Evolutionary conservation across 1,140 invertebrate species (phyloP).

Genomic region (Trichonephila clavipes): DNA sequence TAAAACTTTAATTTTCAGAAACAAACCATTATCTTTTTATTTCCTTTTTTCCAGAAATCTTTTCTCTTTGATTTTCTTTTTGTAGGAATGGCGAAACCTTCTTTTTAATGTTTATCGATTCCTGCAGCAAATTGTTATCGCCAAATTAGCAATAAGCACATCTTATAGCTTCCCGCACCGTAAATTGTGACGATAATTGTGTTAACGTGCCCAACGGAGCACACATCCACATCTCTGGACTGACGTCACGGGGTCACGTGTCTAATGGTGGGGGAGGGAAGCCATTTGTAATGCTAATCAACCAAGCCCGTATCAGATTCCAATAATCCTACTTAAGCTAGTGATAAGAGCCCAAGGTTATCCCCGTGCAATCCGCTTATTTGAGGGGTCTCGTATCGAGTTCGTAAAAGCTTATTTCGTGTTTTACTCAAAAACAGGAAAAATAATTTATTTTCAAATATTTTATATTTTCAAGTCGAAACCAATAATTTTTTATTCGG

Average conservation of each 20-base stretch:
- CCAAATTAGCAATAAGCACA: not conserved
- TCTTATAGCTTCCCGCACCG: not conserved
- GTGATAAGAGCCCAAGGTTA: slow-evolving; percentile 55
- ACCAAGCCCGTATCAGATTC: slow-evolving; percentile 68
- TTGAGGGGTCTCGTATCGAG: not conserved
- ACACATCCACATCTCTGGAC: slow-evolving; percentile 67
- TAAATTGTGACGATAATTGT: slow-evolving; percentile 54
- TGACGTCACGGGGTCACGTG: slow-evolving; percentile 75
- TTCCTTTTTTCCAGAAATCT: too few species aligned
- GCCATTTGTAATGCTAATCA: slow-evolving; percentile 76
- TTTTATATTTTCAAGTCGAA: not conserved
- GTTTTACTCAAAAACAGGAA: not conserved
- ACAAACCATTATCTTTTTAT: too few species aligned
- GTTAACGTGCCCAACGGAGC: slow-evolving; percentile 71
- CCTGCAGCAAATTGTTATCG: not conserved
- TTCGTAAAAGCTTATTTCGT: not conserved
- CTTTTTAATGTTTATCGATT: too few species aligned
- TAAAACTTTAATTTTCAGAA: too few species aligned
- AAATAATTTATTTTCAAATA: too few species aligned
- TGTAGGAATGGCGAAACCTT: too few species aligned
- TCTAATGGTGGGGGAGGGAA: slow-evolving; percentile 37
- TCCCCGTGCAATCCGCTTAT: slow-evolving; percentile 20
- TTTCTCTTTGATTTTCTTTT: too few species aligned
- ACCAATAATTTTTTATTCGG: not conserved
- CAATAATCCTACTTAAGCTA: slow-evolving; percentile 69